phyloP scores from a whole-genome alignment of 2,113 vertebrate genomes.

The Ameiurus melas region DNA sequence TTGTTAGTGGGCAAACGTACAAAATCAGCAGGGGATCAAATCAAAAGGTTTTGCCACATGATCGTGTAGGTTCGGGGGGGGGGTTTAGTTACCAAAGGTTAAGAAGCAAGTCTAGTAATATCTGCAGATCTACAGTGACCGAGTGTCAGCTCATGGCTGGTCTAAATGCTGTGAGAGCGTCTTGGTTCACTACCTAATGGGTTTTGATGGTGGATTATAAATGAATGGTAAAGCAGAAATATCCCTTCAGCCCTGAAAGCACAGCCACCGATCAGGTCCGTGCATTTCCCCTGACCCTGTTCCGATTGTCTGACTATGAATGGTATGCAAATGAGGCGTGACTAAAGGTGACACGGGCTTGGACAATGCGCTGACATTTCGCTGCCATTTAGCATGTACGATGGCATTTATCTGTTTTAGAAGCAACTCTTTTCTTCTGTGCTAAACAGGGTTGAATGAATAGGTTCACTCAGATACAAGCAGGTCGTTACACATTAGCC shows the following conservation, averaged over 20 bases:
- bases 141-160: conserved; percentile 37
- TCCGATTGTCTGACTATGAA: conserved; percentile 46
- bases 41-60: too few species aligned
- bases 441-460: conserved; percentile 44
- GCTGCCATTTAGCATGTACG: conserved; percentile 67
- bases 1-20: too few species aligned
- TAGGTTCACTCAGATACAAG: conserved; percentile 35
- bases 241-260: conserved; percentile 16
- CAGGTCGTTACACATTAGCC: conserved; percentile 21
- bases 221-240: conserved; percentile 37
- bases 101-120: conserved; percentile 38
- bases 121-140: conserved; percentile 4
- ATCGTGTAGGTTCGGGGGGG: too few species aligned
- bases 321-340: conserved; percentile 68
- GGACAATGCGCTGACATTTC: conserved; percentile 75
- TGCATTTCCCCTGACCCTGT: conserved; percentile 36
- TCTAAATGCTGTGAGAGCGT: conserved; percentile 37
- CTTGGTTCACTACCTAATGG: conserved; percentile 46
- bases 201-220: conserved; percentile 46
- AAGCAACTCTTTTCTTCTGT: conserved; percentile 59
- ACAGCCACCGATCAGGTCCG: conserved; percentile 32
- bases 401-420: conserved; percentile 64
- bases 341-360: conserved; percentile 69
- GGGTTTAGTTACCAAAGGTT: too few species aligned
- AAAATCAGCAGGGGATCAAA: too few species aligned